Evolutionary conservation across 2,113 vertebrate species (phyloP).

Genomic region (Perca flavescens): DNA sequence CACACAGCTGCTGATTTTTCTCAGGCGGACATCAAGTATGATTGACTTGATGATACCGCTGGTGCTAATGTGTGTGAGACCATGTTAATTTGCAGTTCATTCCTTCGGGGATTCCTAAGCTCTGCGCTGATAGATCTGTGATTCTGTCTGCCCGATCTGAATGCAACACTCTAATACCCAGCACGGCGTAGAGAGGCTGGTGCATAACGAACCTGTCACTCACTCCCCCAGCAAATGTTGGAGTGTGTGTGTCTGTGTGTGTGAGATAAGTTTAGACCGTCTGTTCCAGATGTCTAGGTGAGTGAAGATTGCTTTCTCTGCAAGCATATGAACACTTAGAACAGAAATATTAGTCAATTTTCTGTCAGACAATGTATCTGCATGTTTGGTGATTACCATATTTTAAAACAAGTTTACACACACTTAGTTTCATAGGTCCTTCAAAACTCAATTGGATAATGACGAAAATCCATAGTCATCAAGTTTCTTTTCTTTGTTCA

Average conservation of each 20-base stretch:
- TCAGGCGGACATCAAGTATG: slow-evolving; percentile 35
- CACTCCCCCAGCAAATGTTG: slow-evolving; percentile 34
- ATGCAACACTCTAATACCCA: slow-evolving; percentile 66
- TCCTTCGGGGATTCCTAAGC: slow-evolving; percentile 62
- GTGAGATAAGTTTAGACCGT: slow-evolving; percentile 21
- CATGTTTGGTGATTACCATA: neutral
- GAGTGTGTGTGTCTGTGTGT: slow-evolving; percentile 2
- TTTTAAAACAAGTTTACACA: neutral
- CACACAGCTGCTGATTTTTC: slow-evolving; percentile 54
- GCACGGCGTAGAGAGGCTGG: slow-evolving; percentile 54
- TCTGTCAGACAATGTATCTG: neutral
- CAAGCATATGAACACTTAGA: neutral
- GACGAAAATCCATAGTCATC: neutral
- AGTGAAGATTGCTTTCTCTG: neutral
- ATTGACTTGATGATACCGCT: slow-evolving; percentile 62
- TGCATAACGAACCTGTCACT: slow-evolving; percentile 73
- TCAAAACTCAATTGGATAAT: neutral
- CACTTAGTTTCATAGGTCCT: neutral
- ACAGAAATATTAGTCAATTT: neutral
- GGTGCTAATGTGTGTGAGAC: slow-evolving; percentile 70
- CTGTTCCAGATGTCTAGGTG: slow-evolving; percentile 24
- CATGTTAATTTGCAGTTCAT: slow-evolving; percentile 66
- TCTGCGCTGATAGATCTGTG: slow-evolving; percentile 65
- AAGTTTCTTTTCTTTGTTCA: neutral
- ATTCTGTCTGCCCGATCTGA: slow-evolving; percentile 60